These are phyloP conservation scores for Euglossa dilemma DNA, from an alignment of 1,140 invertebrate species.

Conservation along the genomic window DNA sequence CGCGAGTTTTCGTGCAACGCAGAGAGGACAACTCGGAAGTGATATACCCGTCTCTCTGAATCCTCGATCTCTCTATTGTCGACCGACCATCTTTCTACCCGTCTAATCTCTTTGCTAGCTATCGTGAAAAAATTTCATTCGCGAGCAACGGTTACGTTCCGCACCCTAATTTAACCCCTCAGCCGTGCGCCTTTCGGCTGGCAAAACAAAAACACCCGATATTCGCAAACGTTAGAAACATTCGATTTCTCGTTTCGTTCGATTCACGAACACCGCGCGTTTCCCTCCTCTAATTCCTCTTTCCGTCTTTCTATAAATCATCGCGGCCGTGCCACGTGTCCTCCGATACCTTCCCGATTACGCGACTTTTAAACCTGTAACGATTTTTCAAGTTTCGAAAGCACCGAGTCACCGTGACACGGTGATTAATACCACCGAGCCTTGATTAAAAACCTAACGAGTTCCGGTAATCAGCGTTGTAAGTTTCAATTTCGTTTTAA, in stretches of 20 bases:
- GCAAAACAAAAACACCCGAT: neutral
- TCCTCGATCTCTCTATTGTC: constrained; percentile 41
- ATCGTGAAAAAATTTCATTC: constrained; percentile 44
- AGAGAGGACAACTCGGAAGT: constrained; percentile 59
- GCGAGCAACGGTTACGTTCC: constrained; percentile 25
- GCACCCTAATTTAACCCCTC: constrained; percentile 12
- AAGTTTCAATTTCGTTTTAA: constrained; percentile 11
- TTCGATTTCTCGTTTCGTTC: too few relatives aligned
- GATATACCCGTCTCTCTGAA: constrained; percentile 47
- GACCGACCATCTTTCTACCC: constrained; percentile 46
- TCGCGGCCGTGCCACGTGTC: too few relatives aligned
- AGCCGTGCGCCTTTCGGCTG: fast-evolving
- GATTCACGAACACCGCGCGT: too few relatives aligned
- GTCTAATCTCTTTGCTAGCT: constrained; percentile 32
- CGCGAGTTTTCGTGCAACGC: constrained; percentile 34
- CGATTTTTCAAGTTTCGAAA: too few relatives aligned
- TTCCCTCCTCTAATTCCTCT: too few relatives aligned
- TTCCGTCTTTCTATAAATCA: too few relatives aligned
- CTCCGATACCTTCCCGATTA: too few relatives aligned
- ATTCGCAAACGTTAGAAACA: too few relatives aligned
- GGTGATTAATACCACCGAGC: neutral
- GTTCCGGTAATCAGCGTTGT: neutral
- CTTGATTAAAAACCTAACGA: neutral
- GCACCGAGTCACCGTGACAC: too few relatives aligned
- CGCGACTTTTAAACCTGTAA: too few relatives aligned